phyloP scores from a whole-genome alignment of 2,888 invertebrate genomes.

The Drosophila nigricruria region DNA sequence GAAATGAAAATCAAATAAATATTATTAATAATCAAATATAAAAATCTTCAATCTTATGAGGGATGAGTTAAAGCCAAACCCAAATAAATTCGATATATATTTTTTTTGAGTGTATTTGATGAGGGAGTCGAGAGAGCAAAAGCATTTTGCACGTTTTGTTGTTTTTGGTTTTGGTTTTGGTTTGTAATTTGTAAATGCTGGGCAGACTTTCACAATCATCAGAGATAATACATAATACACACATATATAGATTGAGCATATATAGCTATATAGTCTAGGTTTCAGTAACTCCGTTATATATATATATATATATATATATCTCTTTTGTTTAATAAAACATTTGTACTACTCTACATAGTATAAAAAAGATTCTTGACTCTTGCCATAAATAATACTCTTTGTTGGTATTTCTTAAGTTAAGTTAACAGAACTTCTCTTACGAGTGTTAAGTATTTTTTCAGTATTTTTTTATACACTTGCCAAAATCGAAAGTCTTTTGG shows the following conservation, averaged over 20 bases:
- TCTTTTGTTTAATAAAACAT: constrained; percentile 56
- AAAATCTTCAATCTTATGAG: constrained; percentile 34
- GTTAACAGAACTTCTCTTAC: constrained; percentile 51
- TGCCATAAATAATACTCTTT: constrained; percentile 72
- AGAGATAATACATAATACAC: constrained; percentile 29
- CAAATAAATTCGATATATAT: constrained; percentile 34
- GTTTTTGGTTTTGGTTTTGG: constrained; percentile 4
- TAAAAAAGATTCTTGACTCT: constrained; percentile 61
- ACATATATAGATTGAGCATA: constrained; percentile 50
- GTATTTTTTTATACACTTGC: constrained; percentile 38
- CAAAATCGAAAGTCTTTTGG: constrained; percentile 22
- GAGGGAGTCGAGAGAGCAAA: constrained; percentile 44
- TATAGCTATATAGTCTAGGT: constrained; percentile 42
- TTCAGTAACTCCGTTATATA: constrained; percentile 38
- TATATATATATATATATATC: constrained; percentile 21
- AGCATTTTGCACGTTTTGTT: constrained; percentile 51
- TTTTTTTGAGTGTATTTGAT: constrained; percentile 17
- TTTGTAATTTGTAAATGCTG: constrained; percentile 62
- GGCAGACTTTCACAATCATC: constrained; percentile 59
- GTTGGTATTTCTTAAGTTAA: constrained; percentile 25
- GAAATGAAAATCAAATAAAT: constrained; percentile 42
- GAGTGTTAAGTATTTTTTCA: constrained; percentile 15
- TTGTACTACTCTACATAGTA: constrained; percentile 75
- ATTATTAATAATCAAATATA: constrained; percentile 45
- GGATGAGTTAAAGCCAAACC: constrained; percentile 42